phyloP scores from a whole-genome alignment of 2,797 vertebrate species.

The Sebastes alutus region DNA sequence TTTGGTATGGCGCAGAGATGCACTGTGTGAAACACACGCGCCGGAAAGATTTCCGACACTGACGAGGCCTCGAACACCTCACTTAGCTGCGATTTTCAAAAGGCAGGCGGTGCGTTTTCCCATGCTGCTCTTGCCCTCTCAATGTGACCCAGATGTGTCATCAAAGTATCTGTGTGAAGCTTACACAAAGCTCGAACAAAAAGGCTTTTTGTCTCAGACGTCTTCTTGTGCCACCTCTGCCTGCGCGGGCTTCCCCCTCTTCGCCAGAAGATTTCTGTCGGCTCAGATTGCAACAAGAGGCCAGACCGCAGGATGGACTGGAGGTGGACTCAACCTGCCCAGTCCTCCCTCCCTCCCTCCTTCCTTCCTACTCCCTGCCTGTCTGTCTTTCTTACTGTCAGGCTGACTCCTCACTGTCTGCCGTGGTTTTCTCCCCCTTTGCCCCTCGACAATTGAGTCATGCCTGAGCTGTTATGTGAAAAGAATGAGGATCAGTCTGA shows the following conservation, averaged over 20 bases:
- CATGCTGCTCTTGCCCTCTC: slow-evolving; percentile 16
- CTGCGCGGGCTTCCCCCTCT: slow-evolving; percentile 9
- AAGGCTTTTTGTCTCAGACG: slow-evolving; percentile 25
- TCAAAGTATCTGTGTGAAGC: slow-evolving; percentile 29
- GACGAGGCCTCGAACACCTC: slow-evolving; percentile 21
- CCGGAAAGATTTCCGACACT: slow-evolving; percentile 16
- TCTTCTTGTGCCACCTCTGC: slow-evolving; percentile 18
- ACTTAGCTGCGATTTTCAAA: slow-evolving; percentile 23
- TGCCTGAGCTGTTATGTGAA: slow-evolving; percentile 19
- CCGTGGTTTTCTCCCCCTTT: slow-evolving; percentile 51
- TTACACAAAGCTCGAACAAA: slow-evolving; percentile 34
- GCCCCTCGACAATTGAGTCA: slow-evolving; percentile 56
- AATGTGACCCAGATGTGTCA: slow-evolving; percentile 52
- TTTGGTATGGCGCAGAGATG: slow-evolving; percentile 18
- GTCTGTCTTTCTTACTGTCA: slow-evolving; percentile 56
- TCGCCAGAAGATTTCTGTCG: slow-evolving; percentile 37
- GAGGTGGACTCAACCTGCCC: slow-evolving; percentile 60
- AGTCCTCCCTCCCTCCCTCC: slow-evolving; percentile 28
- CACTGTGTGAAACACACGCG: slow-evolving; percentile 6
- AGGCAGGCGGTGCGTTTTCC: not conserved
- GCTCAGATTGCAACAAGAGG: slow-evolving; percentile 40
- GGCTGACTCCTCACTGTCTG: slow-evolving; percentile 68
- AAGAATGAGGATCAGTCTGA: slow-evolving; percentile 40
- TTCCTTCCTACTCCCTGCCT: not conserved
- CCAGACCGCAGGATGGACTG: slow-evolving; percentile 45